phyloP scores from a whole-genome alignment of 2,888 invertebrate species.

The Metacarcinus magister region DNA sequence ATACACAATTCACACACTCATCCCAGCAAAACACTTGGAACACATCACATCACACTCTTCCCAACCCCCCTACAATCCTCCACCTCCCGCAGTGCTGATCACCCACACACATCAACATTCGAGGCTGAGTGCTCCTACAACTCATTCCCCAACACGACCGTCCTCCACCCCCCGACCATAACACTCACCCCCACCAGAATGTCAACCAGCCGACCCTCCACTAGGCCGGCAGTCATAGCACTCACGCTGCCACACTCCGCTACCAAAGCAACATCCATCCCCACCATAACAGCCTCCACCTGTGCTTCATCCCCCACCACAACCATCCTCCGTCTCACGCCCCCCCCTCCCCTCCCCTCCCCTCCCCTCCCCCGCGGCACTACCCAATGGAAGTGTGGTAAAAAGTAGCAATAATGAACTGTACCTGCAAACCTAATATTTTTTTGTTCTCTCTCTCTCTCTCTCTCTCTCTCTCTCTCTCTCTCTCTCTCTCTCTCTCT shows the following conservation, averaged over 20 bases:
- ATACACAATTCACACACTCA: neutral
- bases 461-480: constrained; percentile 2
- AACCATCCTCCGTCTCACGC: neutral
- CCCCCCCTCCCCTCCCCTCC: neutral
- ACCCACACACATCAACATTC: constrained; percentile 17
- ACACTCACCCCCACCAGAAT: constrained; percentile 1
- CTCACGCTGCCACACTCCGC: neutral
- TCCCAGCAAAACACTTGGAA: neutral
- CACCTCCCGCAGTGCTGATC: neutral
- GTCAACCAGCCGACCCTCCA: neutral
- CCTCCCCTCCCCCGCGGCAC: neutral
- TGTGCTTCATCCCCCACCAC: neutral
- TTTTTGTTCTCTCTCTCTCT: neutral
- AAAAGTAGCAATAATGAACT: neutral
- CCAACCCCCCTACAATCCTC: no score
- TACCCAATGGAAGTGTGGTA: neutral
- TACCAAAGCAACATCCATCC: neutral
- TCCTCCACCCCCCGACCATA: neutral
- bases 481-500: neutral
- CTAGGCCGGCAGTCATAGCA: neutral
- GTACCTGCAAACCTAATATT: neutral
- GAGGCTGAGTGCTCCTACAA: neutral
- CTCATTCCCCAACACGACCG: neutral
- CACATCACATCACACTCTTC: neutral
- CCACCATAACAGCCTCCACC: neutral